A percentile compares a stretch with the other conserved stretches of the same genome.
phyloP scores from a whole-genome alignment of 2,113 vertebrate genomes.

The Microcebus murinus region DNA sequence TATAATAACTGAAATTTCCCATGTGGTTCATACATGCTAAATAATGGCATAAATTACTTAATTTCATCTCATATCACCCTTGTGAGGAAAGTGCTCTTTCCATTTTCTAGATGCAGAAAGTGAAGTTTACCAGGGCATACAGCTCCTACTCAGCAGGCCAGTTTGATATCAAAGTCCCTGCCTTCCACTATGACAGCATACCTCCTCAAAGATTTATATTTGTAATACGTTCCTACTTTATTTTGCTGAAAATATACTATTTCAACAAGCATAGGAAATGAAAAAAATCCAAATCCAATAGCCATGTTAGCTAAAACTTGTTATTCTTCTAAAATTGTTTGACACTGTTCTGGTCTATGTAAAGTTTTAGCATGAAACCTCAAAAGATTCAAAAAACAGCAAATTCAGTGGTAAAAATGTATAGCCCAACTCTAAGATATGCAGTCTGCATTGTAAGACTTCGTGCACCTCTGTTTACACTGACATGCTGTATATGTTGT shows the following conservation, averaged over 20 bases:
- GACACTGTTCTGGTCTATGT: background rate
- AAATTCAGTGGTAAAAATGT: background rate
- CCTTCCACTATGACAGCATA: background rate
- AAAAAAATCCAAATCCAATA: background rate
- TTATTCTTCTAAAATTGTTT: background rate
- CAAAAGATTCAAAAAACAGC: background rate
- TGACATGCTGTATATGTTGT: rapidly evolving
- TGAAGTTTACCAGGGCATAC: rapidly evolving
- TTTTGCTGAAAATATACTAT: background rate
- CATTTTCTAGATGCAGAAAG: background rate
- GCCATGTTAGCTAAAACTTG: background rate
- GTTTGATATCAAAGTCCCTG: background rate
- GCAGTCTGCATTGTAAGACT: background rate
- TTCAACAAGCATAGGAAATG: background rate
- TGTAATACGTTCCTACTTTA: background rate
- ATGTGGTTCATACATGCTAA: rapidly evolving
- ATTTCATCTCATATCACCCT: background rate
- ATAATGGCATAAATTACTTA: background rate
- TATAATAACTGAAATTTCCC: background rate
- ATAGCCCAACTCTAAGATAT: background rate
- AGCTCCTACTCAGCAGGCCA: background rate
- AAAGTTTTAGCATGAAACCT: background rate
- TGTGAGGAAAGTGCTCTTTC: background rate
- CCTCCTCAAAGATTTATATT: background rate
- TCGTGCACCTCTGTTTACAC: too few relatives aligned